These are phyloP conservation scores for Crotalus horridus DNA, from an alignment of 2,113 vertebrate genomes.

Conservation along the genomic window DNA sequence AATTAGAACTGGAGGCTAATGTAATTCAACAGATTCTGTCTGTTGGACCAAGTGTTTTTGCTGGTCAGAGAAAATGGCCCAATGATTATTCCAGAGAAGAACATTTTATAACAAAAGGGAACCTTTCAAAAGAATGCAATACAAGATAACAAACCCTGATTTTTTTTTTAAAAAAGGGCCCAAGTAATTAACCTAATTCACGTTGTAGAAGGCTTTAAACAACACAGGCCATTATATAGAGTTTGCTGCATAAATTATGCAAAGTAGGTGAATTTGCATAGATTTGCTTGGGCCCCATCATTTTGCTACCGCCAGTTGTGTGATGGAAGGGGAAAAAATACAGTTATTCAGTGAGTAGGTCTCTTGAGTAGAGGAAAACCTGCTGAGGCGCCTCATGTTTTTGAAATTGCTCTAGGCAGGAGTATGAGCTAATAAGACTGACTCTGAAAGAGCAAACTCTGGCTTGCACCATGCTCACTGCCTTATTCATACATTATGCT, in stretches of 20 bases:
- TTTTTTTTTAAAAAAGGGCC: background rate
- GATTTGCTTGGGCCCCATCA: background rate
- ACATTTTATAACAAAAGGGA: background rate
- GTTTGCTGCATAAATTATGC: background rate
- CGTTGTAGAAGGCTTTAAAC: background rate
- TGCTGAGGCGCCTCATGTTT: background rate
- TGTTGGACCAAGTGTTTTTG: background rate
- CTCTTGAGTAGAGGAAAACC: background rate
- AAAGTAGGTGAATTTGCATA: background rate
- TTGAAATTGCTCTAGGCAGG: background rate
- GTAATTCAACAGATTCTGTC: background rate
- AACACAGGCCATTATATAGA: background rate
- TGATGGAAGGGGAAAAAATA: background rate
- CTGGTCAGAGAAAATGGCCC: background rate
- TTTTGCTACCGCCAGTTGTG: background rate
- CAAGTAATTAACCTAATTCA: conserved; percentile 10
- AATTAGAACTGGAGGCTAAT: background rate
- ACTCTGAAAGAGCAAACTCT: background rate
- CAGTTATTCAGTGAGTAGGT: background rate
- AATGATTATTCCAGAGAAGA: background rate
- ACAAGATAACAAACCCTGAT: background rate
- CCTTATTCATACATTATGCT: background rate
- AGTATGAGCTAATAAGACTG: background rate
- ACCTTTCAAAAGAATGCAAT: background rate
- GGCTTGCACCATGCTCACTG: background rate